Conservation (phyloP, 2,797 vertebrate genomes). For the Apogon talboti region DNA sequence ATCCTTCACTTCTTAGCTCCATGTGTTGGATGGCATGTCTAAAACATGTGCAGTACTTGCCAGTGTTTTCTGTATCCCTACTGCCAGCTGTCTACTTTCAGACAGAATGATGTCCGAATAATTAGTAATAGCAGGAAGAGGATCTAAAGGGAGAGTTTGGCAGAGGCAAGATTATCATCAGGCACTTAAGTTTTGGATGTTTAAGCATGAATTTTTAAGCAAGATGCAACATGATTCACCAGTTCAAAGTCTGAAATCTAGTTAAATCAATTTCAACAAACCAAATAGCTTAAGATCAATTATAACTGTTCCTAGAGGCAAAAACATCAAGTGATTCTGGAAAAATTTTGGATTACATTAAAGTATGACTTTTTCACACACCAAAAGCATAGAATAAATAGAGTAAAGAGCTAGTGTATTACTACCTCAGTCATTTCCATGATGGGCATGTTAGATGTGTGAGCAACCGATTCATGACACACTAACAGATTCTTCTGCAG, state of each 20-base stretch:
- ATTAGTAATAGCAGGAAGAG: constrained; percentile 29
- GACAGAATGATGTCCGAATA: constrained; percentile 41
- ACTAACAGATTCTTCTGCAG: constrained; percentile 35
- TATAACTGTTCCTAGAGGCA: not conserved
- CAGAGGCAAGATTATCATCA: constrained; percentile 41
- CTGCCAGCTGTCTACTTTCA: constrained; percentile 36
- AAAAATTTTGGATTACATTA: not conserved
- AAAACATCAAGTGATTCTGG: no score
- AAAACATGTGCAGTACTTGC: constrained; percentile 23
- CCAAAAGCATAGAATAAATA: not conserved
- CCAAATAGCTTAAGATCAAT: no score
- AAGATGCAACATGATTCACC: not conserved
- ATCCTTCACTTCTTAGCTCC: constrained; percentile 23
- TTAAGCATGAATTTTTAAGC: constrained; percentile 33
- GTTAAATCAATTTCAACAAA: no score
- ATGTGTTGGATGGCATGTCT: constrained; percentile 17
- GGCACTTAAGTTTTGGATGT: constrained; percentile 18
- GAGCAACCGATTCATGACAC: constrained; percentile 31
- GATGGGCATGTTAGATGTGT: constrained; percentile 14
- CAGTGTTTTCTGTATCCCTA: constrained; percentile 22
- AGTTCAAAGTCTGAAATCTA: constrained; percentile 7
- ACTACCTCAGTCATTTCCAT: constrained; percentile 6
- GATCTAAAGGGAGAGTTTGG: constrained; percentile 41
- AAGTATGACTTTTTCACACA: not conserved
- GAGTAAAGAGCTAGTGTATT: not conserved